These are phyloP conservation scores for Diogma glabrata DNA, from an alignment of 2,888 invertebrate genomes.

Conservation along the genomic window DNA sequence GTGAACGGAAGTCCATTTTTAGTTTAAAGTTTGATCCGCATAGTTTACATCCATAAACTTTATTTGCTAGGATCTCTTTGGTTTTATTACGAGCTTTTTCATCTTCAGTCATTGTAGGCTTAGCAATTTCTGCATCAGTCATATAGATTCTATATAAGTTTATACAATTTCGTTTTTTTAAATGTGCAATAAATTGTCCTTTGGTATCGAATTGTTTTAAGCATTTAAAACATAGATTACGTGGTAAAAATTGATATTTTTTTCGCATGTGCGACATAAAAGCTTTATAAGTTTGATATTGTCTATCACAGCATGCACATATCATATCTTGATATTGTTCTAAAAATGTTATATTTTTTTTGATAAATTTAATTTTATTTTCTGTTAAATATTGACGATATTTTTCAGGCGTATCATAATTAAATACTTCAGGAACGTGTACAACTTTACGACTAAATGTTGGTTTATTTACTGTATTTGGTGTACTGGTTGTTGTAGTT, in stretches of 20 bases:
- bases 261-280: constrained; percentile 38
- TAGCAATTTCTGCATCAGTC: constrained; percentile 24
- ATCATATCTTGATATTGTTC: constrained; percentile 36
- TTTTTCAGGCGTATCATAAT: constrained; percentile 34
- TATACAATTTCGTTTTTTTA: constrained; percentile 35
- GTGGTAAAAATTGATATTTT: constrained; percentile 32
- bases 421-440: constrained; percentile 24
- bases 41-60: constrained; percentile 35
- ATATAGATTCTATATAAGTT: constrained; percentile 33
- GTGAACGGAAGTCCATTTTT: constrained; percentile 35
- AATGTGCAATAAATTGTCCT: constrained; percentile 36
- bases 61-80: constrained; percentile 35
- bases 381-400: constrained; percentile 32
- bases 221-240: constrained; percentile 36
- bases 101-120: constrained; percentile 16
- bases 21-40: constrained; percentile 34
- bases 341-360: constrained; percentile 33
- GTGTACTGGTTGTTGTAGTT: constrained; percentile 22
- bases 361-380: constrained; percentile 33
- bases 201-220: constrained; percentile 36
- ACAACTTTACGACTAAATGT: background rate
- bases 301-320: constrained; percentile 34
- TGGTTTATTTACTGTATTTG: constrained; percentile 7
- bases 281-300: constrained; percentile 34
- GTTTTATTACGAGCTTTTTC: constrained; percentile 19